Conservation (phyloP, 35 echinoderm and acorn worm species). For the Stichopus chloronotus region DNA sequence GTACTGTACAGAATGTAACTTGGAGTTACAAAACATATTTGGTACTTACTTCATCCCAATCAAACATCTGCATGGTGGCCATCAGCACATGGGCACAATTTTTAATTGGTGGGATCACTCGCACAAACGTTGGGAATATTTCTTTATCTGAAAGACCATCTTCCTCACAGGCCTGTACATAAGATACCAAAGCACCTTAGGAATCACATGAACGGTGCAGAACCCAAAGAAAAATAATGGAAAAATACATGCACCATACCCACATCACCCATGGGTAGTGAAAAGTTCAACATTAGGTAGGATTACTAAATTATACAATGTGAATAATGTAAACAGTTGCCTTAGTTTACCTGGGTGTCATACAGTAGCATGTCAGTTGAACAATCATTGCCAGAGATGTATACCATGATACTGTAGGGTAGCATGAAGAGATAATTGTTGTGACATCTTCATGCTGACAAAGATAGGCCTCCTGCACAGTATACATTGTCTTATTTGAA, state of each 20-base stretch:
- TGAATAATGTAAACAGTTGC: too few relatives aligned
- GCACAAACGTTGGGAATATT: conserved; percentile 82
- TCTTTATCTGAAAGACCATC: conserved; percentile 73
- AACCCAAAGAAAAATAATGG: background rate
- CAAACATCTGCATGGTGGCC: conserved; percentile 69
- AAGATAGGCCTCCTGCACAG: too few relatives aligned
- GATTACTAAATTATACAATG: background rate
- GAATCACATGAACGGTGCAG: background rate
- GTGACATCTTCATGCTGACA: too few relatives aligned
- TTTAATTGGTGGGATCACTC: conserved; percentile 70
- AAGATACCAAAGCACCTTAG: background rate
- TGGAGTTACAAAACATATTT: too few relatives aligned
- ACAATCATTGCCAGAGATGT: too few relatives aligned
- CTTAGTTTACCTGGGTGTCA: too few relatives aligned
- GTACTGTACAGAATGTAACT: too few relatives aligned
- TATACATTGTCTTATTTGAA: too few relatives aligned
- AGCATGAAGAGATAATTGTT: too few relatives aligned
- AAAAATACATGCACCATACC: background rate
- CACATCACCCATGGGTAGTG: background rate
- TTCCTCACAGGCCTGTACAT: conserved; percentile 84
- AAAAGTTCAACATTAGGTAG: background rate
- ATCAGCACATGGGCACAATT: conserved; percentile 65
- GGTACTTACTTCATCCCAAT: conserved; percentile 77
- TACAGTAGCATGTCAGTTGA: too few relatives aligned
- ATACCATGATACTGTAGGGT: too few relatives aligned